phyloP scores from a whole-genome alignment of 2,113 vertebrate species.

The Oceanodroma tethys region DNA sequence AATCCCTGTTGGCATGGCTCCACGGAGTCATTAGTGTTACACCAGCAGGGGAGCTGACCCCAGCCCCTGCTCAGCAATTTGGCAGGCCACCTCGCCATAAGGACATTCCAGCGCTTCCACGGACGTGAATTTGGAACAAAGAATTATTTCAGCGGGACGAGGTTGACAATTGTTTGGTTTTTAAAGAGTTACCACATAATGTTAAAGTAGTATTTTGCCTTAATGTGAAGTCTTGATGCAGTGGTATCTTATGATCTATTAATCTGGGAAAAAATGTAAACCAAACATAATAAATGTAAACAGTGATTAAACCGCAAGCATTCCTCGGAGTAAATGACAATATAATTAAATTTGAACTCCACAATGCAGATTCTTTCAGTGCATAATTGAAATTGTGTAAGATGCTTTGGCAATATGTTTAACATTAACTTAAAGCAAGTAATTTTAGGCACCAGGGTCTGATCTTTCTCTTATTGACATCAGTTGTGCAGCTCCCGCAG shows the following conservation, averaged over 20 bases:
- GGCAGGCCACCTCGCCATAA: background rate
- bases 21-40: background rate
- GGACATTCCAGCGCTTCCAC: background rate
- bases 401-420: conserved; percentile 36
- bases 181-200: conserved; percentile 29
- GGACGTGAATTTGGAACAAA: background rate
- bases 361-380: conserved; percentile 27
- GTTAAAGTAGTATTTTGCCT: conserved; percentile 28
- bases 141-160: background rate
- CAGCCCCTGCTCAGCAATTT: background rate
- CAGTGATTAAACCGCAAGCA: conserved; percentile 30
- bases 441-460: conserved; percentile 16
- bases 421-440: conserved; percentile 26
- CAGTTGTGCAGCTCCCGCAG: background rate
- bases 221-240: background rate
- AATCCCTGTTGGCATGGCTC: background rate
- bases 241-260: conserved; percentile 48
- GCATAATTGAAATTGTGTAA: conserved; percentile 40
- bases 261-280: conserved; percentile 57
- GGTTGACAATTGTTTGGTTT: conserved; percentile 39
- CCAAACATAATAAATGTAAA: conserved; percentile 57
- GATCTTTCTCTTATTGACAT: conserved; percentile 12
- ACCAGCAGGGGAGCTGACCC: background rate
- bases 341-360: conserved; percentile 49
- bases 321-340: conserved; percentile 20